Conservation (phyloP, 2,113 vertebrate species). For the Varanus komodoensis region DNA sequence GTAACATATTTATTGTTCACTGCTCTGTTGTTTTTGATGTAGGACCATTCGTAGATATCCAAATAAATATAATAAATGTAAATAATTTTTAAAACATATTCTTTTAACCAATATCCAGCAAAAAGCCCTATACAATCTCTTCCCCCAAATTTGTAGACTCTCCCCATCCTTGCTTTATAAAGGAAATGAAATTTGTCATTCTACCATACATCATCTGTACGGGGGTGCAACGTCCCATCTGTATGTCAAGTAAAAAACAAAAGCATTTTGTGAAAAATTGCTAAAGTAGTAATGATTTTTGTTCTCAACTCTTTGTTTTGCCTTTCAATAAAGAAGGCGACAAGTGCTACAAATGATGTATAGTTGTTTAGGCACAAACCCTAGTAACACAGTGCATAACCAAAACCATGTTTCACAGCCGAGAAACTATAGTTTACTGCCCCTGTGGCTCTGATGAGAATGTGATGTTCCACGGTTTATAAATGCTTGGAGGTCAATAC, state of each 20-base stretch:
- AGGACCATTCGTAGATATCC: no score
- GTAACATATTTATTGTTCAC: no score
- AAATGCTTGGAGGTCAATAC: constrained; percentile 96
- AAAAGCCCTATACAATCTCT: constrained; percentile 47
- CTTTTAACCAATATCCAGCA: constrained; percentile 46
- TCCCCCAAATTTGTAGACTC: constrained; percentile 73
- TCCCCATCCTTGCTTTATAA: constrained; percentile 81
- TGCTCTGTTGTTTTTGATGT: no score
- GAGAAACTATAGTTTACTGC: constrained; percentile 94
- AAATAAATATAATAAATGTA: no score
- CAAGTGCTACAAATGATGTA: constrained; percentile 93
- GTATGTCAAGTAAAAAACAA: constrained; percentile 90
- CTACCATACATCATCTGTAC: constrained; percentile 90
- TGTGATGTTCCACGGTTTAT: constrained; percentile 93
- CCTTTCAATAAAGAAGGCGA: constrained; percentile 98
- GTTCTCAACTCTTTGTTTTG: constrained; percentile 98
- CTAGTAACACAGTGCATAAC: constrained; percentile 89
- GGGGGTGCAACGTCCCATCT: constrained; percentile 82
- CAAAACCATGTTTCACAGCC: constrained; percentile 95
- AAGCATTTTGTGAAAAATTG: constrained; percentile 99
- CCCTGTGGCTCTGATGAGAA: constrained; percentile 93
- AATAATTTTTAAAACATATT: constrained; percentile 39
- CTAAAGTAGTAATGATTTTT: constrained; percentile 97
- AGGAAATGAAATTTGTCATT: constrained; percentile 91
- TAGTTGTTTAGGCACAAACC: constrained; percentile 86